phyloP scores from a whole-genome alignment of 2,113 vertebrate species.

The Naja naja region DNA sequence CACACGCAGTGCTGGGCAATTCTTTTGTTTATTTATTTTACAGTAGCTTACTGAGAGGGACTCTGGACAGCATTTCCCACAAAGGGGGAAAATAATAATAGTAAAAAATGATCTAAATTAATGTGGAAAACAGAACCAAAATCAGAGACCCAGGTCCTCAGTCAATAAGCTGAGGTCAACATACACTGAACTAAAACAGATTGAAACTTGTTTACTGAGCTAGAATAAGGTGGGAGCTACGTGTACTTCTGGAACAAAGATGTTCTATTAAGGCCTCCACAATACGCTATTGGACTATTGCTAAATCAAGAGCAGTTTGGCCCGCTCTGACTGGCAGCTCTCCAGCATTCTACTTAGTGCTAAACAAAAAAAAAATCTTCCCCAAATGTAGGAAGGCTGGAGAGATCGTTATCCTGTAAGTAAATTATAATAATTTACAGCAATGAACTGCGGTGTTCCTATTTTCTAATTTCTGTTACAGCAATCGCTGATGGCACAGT shows the following conservation, averaged over 20 bases:
- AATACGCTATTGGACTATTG: not conserved
- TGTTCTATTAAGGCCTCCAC: not conserved
- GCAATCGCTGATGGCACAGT: not conserved
- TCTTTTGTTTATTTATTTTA: not conserved
- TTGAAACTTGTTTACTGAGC: not conserved
- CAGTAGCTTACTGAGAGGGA: not conserved
- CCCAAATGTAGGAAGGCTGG: not conserved
- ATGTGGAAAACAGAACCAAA: not conserved
- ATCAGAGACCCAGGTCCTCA: not conserved
- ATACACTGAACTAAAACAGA: not conserved
- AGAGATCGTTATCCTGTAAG: not conserved
- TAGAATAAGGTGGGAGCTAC: not conserved
- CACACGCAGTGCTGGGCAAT: not conserved
- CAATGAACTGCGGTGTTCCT: not conserved
- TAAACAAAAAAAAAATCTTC: not conserved
- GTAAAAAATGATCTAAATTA: not conserved
- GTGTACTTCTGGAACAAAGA: not conserved
- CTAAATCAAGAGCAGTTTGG: not conserved
- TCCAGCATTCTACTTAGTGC: not conserved
- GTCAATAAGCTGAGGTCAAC: not conserved
- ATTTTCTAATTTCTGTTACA: not conserved
- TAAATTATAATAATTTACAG: not conserved
- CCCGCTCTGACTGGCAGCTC: not conserved
- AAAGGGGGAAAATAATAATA: not conserved
- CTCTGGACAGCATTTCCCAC: not conserved